phyloP scores from a whole-genome alignment of 1,140 invertebrate species.

The Atta colombica region DNA sequence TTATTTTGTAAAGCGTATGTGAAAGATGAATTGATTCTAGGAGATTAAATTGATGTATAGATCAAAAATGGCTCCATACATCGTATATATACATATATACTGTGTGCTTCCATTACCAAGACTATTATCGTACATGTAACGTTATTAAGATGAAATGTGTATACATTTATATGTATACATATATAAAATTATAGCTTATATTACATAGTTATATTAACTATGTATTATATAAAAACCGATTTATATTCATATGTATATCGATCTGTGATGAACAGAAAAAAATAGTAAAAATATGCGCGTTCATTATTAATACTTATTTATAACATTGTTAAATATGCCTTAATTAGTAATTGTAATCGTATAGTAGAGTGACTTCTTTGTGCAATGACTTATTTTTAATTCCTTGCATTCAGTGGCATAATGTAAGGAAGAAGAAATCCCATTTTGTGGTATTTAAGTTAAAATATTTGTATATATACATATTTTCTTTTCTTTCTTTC shows the following conservation, averaged over 20 bases:
- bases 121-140: not conserved
- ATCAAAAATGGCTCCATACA: not conserved
- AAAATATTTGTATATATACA: conserved; percentile 75
- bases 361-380: conserved; percentile 7
- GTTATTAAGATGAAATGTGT: conserved; percentile 3
- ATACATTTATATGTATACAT: not conserved
- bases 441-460: conserved; percentile 72
- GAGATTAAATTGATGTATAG: conserved; percentile 1
- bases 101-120: conserved; percentile 18
- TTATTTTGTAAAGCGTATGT: not conserved
- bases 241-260: conserved; percentile 15
- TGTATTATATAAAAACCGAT: conserved; percentile 36
- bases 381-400: conserved; percentile 27
- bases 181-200: not conserved
- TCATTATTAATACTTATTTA: conserved; percentile 40
- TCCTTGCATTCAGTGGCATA: not conserved
- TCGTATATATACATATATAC: not conserved
- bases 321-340: conserved; percentile 24
- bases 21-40: not conserved
- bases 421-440: conserved; percentile 27
- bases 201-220: conserved; percentile 21
- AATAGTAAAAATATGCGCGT: conserved; percentile 35
- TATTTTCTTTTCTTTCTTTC: not conserved
- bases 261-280: conserved; percentile 52
- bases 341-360: conserved; percentile 20